Conservation (phyloP, 2,113 vertebrate species). For the Herpailurus yagouaroundi region DNA sequence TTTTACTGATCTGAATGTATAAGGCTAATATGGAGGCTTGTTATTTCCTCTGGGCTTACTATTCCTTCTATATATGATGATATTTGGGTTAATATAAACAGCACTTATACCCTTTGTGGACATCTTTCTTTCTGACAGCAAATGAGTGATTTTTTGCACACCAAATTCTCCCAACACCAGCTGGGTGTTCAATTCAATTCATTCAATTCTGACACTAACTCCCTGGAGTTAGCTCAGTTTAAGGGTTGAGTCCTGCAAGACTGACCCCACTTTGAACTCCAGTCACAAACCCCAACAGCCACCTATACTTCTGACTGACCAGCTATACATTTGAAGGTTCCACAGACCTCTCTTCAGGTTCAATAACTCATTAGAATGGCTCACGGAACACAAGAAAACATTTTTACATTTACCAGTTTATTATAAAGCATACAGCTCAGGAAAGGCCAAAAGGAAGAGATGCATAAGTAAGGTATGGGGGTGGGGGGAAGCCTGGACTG, state of each 20-base stretch:
- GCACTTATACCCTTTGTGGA: background rate
- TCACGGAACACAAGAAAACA: background rate
- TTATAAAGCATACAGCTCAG: background rate
- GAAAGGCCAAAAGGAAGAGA: background rate
- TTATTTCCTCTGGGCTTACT: background rate
- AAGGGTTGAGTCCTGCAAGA: background rate
- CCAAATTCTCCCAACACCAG: background rate
- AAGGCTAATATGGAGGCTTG: background rate
- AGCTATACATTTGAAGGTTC: background rate
- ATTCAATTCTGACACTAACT: background rate
- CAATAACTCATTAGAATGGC: background rate
- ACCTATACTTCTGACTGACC: background rate
- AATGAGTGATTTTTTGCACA: background rate
- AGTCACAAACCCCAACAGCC: background rate
- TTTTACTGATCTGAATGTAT: background rate
- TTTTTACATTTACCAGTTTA: background rate
- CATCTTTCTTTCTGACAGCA: background rate
- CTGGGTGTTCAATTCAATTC: background rate
- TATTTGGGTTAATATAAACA: background rate
- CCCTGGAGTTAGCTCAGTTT: background rate
- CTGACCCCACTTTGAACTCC: background rate
- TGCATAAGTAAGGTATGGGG: accelerated
- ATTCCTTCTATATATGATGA: background rate
- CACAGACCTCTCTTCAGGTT: background rate
- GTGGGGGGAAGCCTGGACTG: too few species aligned